Percentiles rank a stretch among this genome's conserved stretches.
These are phyloP conservation scores for Periphyllus acericola DNA, from an alignment of 2,888 invertebrate species.

Conservation along the genomic window DNA sequence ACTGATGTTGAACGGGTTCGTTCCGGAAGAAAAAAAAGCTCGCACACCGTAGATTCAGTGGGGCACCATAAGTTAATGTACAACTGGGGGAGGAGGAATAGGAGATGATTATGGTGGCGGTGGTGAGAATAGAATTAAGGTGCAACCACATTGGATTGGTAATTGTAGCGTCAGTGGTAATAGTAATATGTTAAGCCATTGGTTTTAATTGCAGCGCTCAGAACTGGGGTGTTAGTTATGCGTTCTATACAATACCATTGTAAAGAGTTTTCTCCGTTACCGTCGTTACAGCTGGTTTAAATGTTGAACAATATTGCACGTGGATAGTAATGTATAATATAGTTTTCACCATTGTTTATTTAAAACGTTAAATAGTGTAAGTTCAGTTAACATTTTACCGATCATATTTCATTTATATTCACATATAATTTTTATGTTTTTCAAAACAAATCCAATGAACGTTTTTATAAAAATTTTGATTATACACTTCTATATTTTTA, in stretches of 20 bases:
- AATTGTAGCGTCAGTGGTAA: not conserved
- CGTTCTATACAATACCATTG: not conserved
- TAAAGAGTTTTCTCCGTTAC: not conserved
- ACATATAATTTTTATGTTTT: too few species aligned
- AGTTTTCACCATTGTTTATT: too few species aligned
- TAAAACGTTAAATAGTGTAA: too few species aligned
- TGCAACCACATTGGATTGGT: not conserved
- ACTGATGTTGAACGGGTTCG: conserved; percentile 13
- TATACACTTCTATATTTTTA: too few species aligned
- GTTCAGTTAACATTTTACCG: too few species aligned
- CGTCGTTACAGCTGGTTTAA: not conserved
- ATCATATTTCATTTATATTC: too few species aligned
- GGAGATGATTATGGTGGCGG: not conserved
- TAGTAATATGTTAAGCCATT: not conserved
- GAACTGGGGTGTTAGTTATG: not conserved
- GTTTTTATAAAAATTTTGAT: too few species aligned
- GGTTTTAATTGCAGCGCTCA: conserved; percentile 31
- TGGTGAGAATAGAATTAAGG: not conserved
- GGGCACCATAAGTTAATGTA: not conserved
- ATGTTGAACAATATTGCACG: not conserved
- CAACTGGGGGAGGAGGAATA: not conserved
- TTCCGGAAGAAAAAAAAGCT: not conserved
- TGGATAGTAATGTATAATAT: not conserved
- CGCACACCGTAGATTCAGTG: not conserved
- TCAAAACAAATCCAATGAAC: too few species aligned